Base-by-base conservation (phyloP, 2,797 vertebrate genomes). In the Amniataba percoides region DNA sequence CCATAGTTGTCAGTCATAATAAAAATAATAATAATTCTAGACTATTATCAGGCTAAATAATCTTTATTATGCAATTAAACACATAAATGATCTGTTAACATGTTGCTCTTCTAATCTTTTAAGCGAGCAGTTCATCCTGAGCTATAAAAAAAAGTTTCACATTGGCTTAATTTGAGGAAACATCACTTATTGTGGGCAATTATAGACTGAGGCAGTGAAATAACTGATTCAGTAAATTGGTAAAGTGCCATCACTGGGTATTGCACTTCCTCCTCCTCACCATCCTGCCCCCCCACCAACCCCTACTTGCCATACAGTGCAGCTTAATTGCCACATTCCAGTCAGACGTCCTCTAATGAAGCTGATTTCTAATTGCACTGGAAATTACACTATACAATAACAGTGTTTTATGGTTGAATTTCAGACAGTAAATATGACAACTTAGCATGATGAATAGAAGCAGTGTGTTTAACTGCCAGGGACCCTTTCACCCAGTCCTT, bases 321-420 rank as follows among this genome's bases (percentile, higher is more conserved):
- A 65, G 78, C 74, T 88, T 92, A 93, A 94, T 87, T 90, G 88
- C 84, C 82, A 91, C 89, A 92, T 92, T 93, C 81, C 88, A 75
- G 83, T 91, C 90, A 86, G 91, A 92, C 71, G 78, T 82, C 84
- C 74, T 82, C 87, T 93, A 94, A 95, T 93, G 90, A 94, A 94
- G 83, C 89, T 82, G 84, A 87, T 82, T 85, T 94, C 88, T 95
- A 95, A 95, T 93, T 94, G 93, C 90, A 53, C 64, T 64, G 81
- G 87, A 94, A 94, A 92, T 91, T 84, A 88, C 82, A 74, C 84
- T 84, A 88, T 88, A 93, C 91, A 91, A 89, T 94, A 93, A 93
- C 89, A 77, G 73, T 91, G 88, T 91, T 95, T 95, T 93, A 94
- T 93, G 90, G 89, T 40, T 69, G 70, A 69, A 87, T 91, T 90